These are phyloP conservation scores for Pomacea maculata DNA, from an alignment of 1,140 invertebrate species.

Conservation along the genomic window DNA sequence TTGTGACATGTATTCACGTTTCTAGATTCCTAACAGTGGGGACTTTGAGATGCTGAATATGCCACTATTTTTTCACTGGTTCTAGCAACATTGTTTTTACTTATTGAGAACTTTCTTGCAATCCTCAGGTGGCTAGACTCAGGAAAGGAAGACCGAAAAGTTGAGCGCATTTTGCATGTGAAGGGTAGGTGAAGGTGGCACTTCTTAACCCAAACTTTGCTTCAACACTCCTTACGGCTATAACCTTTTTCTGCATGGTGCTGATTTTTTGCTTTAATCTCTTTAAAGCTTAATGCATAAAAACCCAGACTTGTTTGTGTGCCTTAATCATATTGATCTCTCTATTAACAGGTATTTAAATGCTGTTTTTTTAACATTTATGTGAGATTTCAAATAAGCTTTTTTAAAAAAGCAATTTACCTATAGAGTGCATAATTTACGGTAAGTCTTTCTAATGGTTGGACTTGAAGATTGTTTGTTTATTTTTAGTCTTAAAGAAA, in stretches of 20 bases:
- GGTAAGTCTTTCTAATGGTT: no score
- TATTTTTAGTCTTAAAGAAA: no score
- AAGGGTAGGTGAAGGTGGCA: conserved; percentile 51
- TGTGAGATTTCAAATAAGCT: not conserved
- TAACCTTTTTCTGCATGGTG: conserved; percentile 6
- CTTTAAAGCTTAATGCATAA: not conserved
- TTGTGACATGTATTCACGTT: no score
- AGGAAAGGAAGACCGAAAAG: conserved; percentile 57
- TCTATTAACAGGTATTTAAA: not conserved
- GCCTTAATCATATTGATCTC: not conserved
- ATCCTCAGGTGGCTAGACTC: conserved; percentile 60
- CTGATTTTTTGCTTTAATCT: not conserved
- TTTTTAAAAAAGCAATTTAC: not conserved
- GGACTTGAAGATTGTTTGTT: no score
- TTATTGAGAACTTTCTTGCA: conserved; percentile 3
- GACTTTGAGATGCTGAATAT: no score
- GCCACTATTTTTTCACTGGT: no score
- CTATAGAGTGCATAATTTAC: not conserved
- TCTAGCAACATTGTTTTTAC: not conserved
- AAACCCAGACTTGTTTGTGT: not conserved
- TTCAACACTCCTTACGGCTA: no score
- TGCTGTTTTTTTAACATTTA: not conserved
- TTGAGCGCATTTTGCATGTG: conserved; percentile 51
- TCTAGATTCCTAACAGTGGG: no score
- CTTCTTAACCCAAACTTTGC: no score